A percentile compares a stretch with the other conserved stretches of the same genome.
Evolutionary conservation across 2,113 vertebrate genomes (phyloP).

Genomic region (Scytalopus superciliaris): DNA sequence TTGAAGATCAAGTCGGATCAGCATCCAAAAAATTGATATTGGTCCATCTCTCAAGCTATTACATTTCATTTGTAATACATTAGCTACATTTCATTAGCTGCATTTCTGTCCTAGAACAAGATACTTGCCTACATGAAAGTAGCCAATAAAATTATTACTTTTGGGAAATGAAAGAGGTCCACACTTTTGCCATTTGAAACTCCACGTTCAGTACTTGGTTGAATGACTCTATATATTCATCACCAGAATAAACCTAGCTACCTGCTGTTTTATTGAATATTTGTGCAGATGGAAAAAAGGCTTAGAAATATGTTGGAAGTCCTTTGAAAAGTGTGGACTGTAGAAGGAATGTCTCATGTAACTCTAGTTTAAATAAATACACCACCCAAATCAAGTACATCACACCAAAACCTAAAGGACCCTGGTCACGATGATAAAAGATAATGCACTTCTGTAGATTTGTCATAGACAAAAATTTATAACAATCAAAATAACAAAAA

Average conservation of each 20-base stretch:
- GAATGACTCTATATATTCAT: background rate
- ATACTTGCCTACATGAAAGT: background rate
- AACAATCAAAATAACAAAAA: conserved; percentile 21
- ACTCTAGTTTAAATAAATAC: background rate
- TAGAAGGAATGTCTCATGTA: background rate
- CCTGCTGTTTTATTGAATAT: background rate
- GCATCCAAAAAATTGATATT: background rate
- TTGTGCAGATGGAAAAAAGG: background rate
- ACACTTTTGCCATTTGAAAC: background rate
- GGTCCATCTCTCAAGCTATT: background rate
- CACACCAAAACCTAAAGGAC: background rate
- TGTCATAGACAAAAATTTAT: background rate
- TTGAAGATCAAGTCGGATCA: background rate
- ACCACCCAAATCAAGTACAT: background rate
- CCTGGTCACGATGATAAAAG: background rate
- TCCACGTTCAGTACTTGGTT: background rate
- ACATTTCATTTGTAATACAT: background rate
- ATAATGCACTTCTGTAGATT: background rate
- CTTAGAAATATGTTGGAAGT: background rate
- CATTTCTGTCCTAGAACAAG: background rate
- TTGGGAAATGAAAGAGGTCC: background rate
- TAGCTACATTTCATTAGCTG: background rate
- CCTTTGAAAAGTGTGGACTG: background rate
- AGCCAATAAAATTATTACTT: background rate
- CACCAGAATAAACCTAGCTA: background rate